Percentiles rank a stretch among this genome's conserved stretches.
Evolutionary conservation across 2,888 invertebrate species (phyloP).

Genomic region (Chloroclystis v-ata): DNA sequence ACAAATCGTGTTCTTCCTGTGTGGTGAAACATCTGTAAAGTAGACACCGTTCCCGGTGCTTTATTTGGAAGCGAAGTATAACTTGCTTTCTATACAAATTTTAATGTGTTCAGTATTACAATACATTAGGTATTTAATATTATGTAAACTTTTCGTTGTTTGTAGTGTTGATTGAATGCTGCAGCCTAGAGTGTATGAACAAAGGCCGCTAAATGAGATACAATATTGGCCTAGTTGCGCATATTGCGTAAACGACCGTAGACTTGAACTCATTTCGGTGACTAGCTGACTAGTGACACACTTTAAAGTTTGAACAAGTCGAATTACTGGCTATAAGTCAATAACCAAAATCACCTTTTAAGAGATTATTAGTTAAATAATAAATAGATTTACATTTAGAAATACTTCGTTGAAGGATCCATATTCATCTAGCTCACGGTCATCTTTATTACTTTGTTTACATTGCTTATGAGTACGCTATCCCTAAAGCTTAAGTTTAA

Average conservation of each 20-base stretch:
- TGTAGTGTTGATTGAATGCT: no score
- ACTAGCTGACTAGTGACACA: conserved; percentile 49
- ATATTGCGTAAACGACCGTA: conserved; percentile 69
- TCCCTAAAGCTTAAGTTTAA: conserved; percentile 23
- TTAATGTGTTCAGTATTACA: no score
- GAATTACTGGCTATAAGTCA: not conserved
- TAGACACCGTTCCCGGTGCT: not conserved
- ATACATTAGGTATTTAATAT: no score
- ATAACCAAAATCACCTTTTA: not conserved
- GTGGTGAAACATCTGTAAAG: conserved; percentile 24
- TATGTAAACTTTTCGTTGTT: no score
- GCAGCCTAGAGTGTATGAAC: conserved; percentile 14
- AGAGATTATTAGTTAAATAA: not conserved
- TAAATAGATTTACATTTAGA: no score
- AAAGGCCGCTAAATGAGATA: conserved; percentile 44
- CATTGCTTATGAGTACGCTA: not conserved
- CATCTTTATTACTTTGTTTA: not conserved
- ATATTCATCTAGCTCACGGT: conserved; percentile 1
- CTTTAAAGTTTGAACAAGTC: conserved; percentile 26
- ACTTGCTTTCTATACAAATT: no score
- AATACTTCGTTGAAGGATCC: no score
- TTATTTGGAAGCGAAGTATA: not conserved
- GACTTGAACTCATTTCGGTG: conserved; percentile 67
- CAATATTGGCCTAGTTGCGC: conserved; percentile 66
- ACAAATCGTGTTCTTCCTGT: conserved; percentile 28